Base-by-base conservation (phyloP, 2,888 invertebrate species). In the Dasypogon diadema region DNA sequence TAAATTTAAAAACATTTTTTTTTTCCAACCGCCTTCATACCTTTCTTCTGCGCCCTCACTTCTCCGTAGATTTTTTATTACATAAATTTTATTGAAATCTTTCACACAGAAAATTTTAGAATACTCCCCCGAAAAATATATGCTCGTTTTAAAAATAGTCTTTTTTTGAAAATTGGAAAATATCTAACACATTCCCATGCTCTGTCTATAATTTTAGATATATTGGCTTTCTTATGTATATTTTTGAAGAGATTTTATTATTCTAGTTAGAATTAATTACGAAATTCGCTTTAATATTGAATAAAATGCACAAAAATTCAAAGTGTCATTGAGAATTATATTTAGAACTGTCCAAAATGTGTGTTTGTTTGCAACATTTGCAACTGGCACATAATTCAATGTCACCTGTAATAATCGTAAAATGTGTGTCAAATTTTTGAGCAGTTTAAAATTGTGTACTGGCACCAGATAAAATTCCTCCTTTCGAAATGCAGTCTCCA, bases 61-160 rank as follows among this genome's bases (percentile, higher is more conserved):
- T 34, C 54, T 54, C 70, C 48, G 60, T 26, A 48, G 54, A 54
- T 54, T 54, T 54, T 56, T 70, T 74, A 68, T 76, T 74, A 77
- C 74, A 70, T 77, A 74, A 74, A 77, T 75, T 56, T 75, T 75
- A 63, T 70, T 68, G 42, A 68, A 55, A 75, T 22, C 18, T 55
- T 70, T 54, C 37, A 54, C 21, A 54, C 18, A 70, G 22, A 37
- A 63, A 46, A 68, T 34, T 18, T 48, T 54, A 5, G 56, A 56
- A 56, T 8, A 56, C 24, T 56, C 14, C 30, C 30, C 21, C 54
- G 21, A 34, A 16, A 70, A 70, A 30, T 54, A 56, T 73, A 56
- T 73, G 73, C 73, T 56, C 56, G 26, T 73, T 55, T 73, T 73
- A 56, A 56, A 73, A 73, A 73, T 73, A 73, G 73, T 21, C 4